These are phyloP conservation scores for Tetragonula carbonaria DNA, from an alignment of 2,888 invertebrate genomes.

Conservation along the genomic window DNA sequence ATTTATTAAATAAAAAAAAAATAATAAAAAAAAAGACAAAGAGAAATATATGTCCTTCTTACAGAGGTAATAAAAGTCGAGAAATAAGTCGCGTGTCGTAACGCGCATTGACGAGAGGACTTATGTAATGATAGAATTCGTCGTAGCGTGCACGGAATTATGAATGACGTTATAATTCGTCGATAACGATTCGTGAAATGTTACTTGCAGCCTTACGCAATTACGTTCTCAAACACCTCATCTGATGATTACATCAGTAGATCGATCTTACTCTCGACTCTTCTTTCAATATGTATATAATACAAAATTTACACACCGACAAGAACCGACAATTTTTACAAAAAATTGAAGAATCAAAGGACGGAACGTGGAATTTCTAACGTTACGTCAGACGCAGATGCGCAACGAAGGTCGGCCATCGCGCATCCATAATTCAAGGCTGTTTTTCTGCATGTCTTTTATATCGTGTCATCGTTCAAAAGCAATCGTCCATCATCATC, in stretches of 20 bases:
- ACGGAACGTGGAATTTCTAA: neutral
- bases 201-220: conserved; percentile 32
- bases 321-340: neutral
- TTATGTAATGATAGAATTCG: neutral
- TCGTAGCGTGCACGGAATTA: conserved; percentile 13
- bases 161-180: conserved; percentile 11
- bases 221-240: neutral
- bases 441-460: neutral
- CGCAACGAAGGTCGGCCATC: conserved; percentile 27
- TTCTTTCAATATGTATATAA: neutral
- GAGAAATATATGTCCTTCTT: too few relatives aligned
- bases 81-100: too few relatives aligned
- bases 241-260: neutral
- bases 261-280: neutral
- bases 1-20: neutral
- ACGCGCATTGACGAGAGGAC: neutral
- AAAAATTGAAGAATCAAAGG: neutral
- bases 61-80: too few relatives aligned
- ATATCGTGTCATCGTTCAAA: conserved; percentile 18
- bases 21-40: neutral
- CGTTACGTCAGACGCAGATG: conserved; percentile 23
- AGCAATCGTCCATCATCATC: neutral
- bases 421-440: conserved; percentile 2
- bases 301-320: too few relatives aligned
- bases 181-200: conserved; percentile 34